These are phyloP conservation scores for Diprion similis DNA, from an alignment of 1,140 invertebrate genomes.

Conservation along the genomic window DNA sequence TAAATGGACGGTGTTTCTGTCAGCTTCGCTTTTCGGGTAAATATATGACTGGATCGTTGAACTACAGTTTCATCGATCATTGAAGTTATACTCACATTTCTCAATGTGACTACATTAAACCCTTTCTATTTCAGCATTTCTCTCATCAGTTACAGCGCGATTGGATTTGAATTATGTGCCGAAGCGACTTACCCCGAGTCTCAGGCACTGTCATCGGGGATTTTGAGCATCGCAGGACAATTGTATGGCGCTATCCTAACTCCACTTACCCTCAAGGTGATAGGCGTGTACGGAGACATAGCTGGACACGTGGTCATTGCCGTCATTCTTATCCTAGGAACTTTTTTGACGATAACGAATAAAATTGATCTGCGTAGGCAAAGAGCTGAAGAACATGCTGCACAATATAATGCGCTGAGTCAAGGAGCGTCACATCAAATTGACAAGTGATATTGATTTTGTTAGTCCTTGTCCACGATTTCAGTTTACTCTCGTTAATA, in stretches of 20 bases:
- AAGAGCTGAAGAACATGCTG: no score
- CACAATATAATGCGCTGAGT: no score
- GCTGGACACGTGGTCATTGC: constrained; percentile 45
- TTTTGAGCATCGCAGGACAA: constrained; percentile 73
- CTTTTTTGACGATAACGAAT: no score
- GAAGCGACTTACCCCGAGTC: constrained; percentile 79
- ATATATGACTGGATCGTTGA: constrained; percentile 16
- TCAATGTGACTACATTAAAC: not conserved
- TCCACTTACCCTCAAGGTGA: constrained; percentile 38
- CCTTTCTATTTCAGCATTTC: constrained; percentile 63
- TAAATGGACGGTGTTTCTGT: constrained; percentile 69
- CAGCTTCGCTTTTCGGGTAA: constrained; percentile 67
- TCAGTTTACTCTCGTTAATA: no score
- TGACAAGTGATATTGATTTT: no score
- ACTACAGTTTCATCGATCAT: no score
- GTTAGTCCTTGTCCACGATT: no score
- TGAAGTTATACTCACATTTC: no score
- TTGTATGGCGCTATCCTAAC: constrained; percentile 70
- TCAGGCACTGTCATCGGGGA: constrained; percentile 70
- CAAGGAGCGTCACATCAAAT: no score
- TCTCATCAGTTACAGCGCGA: constrained; percentile 76
- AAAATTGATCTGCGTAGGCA: no score
- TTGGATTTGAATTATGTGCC: constrained; percentile 79
- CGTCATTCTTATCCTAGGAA: no score
- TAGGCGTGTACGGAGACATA: constrained; percentile 43